These are phyloP conservation scores for Silurus lanzhouensis DNA, from an alignment of 2,797 vertebrate genomes.

Conservation along the genomic window DNA sequence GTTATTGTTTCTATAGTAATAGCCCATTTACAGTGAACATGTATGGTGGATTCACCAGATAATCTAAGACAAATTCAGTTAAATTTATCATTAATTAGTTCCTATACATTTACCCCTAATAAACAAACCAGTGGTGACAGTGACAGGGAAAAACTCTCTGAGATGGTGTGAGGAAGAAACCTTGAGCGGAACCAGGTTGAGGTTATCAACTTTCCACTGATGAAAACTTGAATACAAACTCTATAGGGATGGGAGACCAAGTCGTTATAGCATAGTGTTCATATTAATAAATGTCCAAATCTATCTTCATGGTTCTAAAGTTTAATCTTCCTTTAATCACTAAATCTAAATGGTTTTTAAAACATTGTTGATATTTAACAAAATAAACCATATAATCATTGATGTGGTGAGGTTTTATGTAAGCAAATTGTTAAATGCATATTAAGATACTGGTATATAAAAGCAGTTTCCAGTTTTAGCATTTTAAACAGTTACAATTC, in stretches of 20 bases:
- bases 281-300: no score
- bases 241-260: no score
- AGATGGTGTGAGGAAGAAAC: no score
- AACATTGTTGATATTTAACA: background rate
- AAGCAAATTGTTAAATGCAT: background rate
- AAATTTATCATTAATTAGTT: no score
- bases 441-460: background rate
- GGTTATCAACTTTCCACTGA: no score
- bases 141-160: no score
- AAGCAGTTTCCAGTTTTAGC: background rate
- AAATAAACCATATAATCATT: background rate
- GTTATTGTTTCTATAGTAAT: conserved; percentile 4
- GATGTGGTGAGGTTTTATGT: background rate
- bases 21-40: background rate
- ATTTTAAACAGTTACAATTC: background rate
- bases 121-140: no score
- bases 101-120: no score
- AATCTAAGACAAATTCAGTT: background rate
- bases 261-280: no score
- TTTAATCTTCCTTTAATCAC: background rate
- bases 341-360: background rate
- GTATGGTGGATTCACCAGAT: background rate
- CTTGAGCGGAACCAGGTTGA: no score
- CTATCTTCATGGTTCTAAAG: no score
- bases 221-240: no score